Evolutionary conservation across 1,140 invertebrate genomes (phyloP).

Genomic region (Brachionus koreanus): DNA sequence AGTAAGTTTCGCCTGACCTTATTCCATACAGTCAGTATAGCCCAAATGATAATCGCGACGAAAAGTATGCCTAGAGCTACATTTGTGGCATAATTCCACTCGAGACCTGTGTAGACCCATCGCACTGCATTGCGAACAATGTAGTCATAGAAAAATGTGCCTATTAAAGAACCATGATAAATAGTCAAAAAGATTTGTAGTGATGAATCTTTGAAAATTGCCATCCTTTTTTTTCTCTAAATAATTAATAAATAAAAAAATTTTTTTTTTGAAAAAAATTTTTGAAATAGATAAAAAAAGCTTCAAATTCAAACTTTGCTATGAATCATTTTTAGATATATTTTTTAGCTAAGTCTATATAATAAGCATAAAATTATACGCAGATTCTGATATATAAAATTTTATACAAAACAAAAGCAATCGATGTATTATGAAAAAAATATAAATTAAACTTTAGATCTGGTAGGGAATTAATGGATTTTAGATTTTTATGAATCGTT

Average conservation of each 20-base stretch:
- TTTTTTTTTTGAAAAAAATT: neutral
- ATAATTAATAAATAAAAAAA: neutral
- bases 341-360: neutral
- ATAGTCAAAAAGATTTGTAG: slow-evolving; percentile 36
- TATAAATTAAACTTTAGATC: neutral
- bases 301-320: neutral
- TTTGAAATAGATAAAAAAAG: neutral
- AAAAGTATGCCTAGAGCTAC: slow-evolving; percentile 19
- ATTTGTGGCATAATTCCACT: slow-evolving; percentile 21
- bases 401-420: neutral
- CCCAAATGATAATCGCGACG: slow-evolving; percentile 15
- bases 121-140: slow-evolving; percentile 38
- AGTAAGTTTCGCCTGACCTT: slow-evolving; percentile 38
- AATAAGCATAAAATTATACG: neutral
- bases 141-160: slow-evolving; percentile 31
- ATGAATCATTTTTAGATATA: neutral
- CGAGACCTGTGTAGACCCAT: slow-evolving; percentile 4
- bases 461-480: neutral
- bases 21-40: slow-evolving; percentile 40
- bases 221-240: neutral
- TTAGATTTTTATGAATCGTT: neutral
- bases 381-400: neutral
- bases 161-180: slow-evolving; percentile 33
- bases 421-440: neutral
- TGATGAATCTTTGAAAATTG: slow-evolving; percentile 20